Conservation (phyloP, 2,888 invertebrate species). For the Hofmannophila pseudospretella region DNA sequence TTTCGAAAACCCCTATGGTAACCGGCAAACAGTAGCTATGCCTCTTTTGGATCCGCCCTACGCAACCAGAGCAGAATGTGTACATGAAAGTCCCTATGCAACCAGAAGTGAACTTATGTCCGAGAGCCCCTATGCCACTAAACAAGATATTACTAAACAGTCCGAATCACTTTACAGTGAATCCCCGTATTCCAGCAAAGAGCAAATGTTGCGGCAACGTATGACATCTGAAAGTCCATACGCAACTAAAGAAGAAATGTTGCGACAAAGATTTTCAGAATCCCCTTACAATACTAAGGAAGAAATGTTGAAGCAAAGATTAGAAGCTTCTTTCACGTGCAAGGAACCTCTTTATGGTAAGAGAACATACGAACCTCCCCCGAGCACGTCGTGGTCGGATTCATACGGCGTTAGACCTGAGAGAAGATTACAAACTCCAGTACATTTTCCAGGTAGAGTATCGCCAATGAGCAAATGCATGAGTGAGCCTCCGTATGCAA, state of each 20-base stretch:
- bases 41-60: constrained; percentile 58
- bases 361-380: constrained; percentile 68
- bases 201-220: constrained; percentile 62
- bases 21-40: constrained; percentile 58
- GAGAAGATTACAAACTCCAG: constrained; percentile 61
- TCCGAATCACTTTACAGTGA: constrained; percentile 56
- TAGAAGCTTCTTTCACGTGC: constrained; percentile 41
- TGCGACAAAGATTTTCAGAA: constrained; percentile 69
- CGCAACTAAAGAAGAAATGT: constrained; percentile 71
- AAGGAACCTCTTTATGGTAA: constrained; percentile 64
- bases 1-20: constrained; percentile 65
- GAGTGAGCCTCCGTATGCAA: constrained; percentile 70
- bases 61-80: constrained; percentile 41
- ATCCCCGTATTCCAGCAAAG: constrained; percentile 68
- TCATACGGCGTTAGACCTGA: constrained; percentile 62
- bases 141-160: constrained; percentile 48
- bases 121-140: constrained; percentile 44
- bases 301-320: constrained; percentile 66
- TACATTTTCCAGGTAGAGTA: constrained; percentile 51
- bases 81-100: constrained; percentile 32
- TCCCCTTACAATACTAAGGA: constrained; percentile 72
- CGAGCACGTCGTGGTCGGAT: constrained; percentile 59
- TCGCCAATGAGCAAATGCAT: constrained; percentile 69
- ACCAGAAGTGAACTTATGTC: constrained; percentile 19
- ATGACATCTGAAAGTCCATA: constrained; percentile 62